These are phyloP conservation scores for Pseudorasbora parva DNA, from an alignment of 2,113 vertebrate genomes.

Conservation along the genomic window DNA sequence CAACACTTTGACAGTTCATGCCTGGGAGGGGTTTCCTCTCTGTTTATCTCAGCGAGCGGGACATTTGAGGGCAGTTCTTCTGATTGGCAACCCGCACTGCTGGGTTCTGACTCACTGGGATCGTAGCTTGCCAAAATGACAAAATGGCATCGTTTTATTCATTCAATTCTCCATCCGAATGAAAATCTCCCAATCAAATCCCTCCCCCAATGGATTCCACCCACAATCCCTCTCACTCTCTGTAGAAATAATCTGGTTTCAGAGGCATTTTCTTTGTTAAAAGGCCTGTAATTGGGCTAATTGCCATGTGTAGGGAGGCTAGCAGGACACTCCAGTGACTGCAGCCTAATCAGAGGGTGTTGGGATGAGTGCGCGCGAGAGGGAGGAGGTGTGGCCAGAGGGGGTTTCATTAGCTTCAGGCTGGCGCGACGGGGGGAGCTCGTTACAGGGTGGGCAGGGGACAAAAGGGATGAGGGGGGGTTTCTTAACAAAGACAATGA, in stretches of 20 bases:
- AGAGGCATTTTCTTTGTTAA: conserved; percentile 69
- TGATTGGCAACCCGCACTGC: conserved; percentile 14
- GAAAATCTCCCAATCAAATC: conserved; percentile 21
- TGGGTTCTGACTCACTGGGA: neutral
- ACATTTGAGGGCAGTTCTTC: neutral
- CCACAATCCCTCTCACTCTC: conserved; percentile 8
- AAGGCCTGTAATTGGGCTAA: conserved; percentile 75
- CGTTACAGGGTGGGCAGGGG: conserved; percentile 35
- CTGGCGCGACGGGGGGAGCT: conserved; percentile 5
- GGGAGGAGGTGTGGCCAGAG: conserved; percentile 7
- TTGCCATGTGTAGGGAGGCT: conserved; percentile 65
- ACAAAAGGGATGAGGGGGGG: conserved; percentile 9
- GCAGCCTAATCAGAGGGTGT: conserved; percentile 62
- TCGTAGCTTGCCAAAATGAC: neutral
- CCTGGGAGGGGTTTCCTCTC: conserved; percentile 49
- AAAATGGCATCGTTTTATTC: neutral
- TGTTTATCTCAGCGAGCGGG: conserved; percentile 38
- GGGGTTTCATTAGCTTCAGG: conserved; percentile 41
- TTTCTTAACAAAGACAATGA: conserved; percentile 32
- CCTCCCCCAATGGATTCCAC: conserved; percentile 36
- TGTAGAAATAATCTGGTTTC: conserved; percentile 61
- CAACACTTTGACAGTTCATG: conserved; percentile 57
- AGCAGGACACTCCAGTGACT: conserved; percentile 69
- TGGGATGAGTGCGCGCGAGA: conserved; percentile 25
- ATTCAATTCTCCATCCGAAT: neutral